A percentile compares a stretch with the other conserved stretches of the same genome.
phyloP scores from a whole-genome alignment of 1,140 invertebrate species.

The Drosophila sp. region DNA sequence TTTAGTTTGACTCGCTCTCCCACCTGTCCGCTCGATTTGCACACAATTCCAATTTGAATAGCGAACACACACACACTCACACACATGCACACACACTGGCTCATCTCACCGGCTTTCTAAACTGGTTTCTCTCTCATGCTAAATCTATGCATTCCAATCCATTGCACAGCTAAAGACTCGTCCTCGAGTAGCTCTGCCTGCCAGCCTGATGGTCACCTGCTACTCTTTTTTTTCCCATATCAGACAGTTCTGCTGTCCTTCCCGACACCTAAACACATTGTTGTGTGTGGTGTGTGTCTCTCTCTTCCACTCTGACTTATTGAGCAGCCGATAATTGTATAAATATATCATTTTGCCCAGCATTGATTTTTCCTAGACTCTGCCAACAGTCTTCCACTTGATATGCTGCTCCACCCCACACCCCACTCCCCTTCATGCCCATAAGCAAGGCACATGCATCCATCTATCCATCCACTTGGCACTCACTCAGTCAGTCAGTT shows the following conservation, averaged over 20 bases:
- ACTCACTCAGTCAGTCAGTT: neutral
- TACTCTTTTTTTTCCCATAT: slow-evolving; percentile 10
- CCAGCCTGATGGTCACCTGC: slow-evolving; percentile 25
- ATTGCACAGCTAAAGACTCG: slow-evolving; percentile 27
- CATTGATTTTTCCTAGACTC: slow-evolving; percentile 49
- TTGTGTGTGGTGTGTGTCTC: slow-evolving; percentile 3
- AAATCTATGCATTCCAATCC: slow-evolving; percentile 46
- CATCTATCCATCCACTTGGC: neutral
- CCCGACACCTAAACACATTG: neutral
- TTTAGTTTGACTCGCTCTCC: slow-evolving; percentile 11
- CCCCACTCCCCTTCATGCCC: neutral
- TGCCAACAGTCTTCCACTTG: slow-evolving; percentile 14
- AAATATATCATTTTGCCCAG: slow-evolving; percentile 48
- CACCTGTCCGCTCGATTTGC: slow-evolving; percentile 30
- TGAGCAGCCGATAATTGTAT: slow-evolving; percentile 44
- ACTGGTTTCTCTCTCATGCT: slow-evolving; percentile 30
- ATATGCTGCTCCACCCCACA: neutral
- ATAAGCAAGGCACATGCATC: slow-evolving; percentile 24
- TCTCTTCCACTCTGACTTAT: slow-evolving; percentile 28
- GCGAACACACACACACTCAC: slow-evolving; percentile 3
- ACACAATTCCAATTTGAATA: slow-evolving; percentile 29
- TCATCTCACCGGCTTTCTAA: slow-evolving; percentile 40
- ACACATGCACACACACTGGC: neutral
- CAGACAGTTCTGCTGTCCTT: neutral
- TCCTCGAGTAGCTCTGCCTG: slow-evolving; percentile 2